Conservation (phyloP, 2,797 vertebrate species). For the Galagoides demidoff region DNA sequence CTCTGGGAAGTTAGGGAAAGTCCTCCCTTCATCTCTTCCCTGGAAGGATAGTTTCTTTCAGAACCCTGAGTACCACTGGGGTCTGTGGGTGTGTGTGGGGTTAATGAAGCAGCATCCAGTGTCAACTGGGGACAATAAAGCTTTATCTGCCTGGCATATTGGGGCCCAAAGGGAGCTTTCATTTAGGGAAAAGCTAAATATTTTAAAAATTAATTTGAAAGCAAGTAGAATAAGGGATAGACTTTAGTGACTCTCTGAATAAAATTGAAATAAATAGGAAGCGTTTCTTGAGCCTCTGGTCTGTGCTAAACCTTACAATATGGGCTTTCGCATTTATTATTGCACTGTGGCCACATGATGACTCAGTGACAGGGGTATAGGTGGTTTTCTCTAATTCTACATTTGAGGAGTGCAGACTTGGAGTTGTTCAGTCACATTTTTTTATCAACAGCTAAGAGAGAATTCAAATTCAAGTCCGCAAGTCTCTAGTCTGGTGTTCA, state of each 20-base stretch:
- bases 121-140: neutral
- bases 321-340: neutral
- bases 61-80: neutral
- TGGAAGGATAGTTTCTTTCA: neutral
- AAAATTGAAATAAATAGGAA: neutral
- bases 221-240: neutral
- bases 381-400: neutral
- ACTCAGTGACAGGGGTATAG: neutral
- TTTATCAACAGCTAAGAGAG: conserved; percentile 12
- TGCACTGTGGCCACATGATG: neutral
- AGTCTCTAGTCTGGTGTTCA: neutral
- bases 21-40: neutral
- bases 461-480: neutral
- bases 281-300: neutral
- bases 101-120: neutral
- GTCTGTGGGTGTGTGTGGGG: neutral
- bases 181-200: neutral
- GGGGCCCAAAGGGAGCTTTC: neutral
- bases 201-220: conserved; percentile 35
- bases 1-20: no score
- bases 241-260: neutral
- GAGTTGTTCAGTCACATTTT: neutral
- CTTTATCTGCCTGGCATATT: neutral
- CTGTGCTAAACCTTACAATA: neutral
- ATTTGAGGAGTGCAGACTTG: neutral